Percentiles rank a stretch among this genome's conserved stretches.
phyloP scores from a whole-genome alignment of 1,140 invertebrate species.

The Pseudomyrmex gracilis region DNA sequence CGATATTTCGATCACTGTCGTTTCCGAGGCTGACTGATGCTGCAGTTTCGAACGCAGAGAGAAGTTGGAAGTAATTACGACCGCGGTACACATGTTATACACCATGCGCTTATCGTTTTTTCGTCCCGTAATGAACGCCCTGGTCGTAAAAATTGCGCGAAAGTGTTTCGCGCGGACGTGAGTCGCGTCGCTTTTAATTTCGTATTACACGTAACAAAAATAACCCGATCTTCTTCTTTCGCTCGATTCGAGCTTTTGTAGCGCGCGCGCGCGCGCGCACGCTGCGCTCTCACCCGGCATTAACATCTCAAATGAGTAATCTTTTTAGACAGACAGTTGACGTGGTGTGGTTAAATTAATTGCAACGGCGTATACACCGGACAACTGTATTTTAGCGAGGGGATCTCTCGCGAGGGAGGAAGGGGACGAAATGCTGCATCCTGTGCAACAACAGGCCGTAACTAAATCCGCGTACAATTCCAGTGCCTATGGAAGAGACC shows the following conservation, averaged over 20 bases:
- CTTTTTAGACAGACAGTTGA: background rate
- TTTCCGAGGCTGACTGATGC: background rate
- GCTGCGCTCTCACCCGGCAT: background rate
- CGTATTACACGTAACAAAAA: background rate
- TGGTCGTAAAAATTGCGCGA: slow-evolving; percentile 32
- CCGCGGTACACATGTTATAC: background rate
- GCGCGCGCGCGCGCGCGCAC: too few relatives aligned
- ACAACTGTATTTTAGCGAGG: background rate
- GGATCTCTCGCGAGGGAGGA: slow-evolving; percentile 6
- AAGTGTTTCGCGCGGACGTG: slow-evolving; percentile 29
- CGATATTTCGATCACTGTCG: slow-evolving; percentile 59
- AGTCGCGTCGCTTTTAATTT: slow-evolving; percentile 40
- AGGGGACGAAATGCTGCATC: slow-evolving; percentile 22
- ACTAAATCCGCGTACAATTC: slow-evolving; percentile 72
- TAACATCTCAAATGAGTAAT: background rate
- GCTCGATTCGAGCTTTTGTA: background rate
- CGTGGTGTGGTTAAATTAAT: slow-evolving; percentile 1
- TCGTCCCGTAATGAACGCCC: slow-evolving; percentile 21
- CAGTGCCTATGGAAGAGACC: slow-evolving; percentile 73
- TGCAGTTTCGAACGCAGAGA: background rate
- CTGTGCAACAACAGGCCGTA: slow-evolving; percentile 63
- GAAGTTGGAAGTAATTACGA: slow-evolving; percentile 30
- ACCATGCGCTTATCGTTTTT: background rate
- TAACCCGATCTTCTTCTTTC: slow-evolving; percentile 1
- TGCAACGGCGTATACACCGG: background rate